These are phyloP conservation scores for Protosalanx chinensis DNA, from an alignment of 2,797 vertebrate genomes.

Conservation along the genomic window DNA sequence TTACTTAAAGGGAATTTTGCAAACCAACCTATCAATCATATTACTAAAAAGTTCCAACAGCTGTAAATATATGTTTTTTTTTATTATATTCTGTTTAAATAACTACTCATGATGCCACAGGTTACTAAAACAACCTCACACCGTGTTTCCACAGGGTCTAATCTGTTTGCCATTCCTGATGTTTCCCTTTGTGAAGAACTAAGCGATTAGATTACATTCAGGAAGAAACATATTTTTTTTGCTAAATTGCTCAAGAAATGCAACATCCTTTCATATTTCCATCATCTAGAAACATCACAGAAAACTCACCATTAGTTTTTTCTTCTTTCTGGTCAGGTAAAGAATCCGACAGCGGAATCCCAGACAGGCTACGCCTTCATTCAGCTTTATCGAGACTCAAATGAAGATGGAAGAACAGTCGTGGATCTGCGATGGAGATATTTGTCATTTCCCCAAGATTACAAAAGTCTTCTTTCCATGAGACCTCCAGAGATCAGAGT, in stretches of 20 bases:
- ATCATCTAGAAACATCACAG: not conserved
- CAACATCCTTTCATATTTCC: not conserved
- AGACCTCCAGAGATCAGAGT: not conserved
- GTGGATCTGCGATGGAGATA: slow-evolving; percentile 13
- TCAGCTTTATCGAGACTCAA: not conserved
- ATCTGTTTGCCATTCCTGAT: not conserved
- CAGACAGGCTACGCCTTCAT: not conserved
- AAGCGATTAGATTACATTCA: not conserved
- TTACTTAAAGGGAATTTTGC: not conserved
- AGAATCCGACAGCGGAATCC: not conserved
- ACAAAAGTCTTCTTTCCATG: not conserved
- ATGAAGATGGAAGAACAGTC: slow-evolving; percentile 1
- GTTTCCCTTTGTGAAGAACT: not conserved
- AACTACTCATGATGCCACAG: not conserved
- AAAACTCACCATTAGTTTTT: slow-evolving; percentile 64
- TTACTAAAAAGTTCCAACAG: too few species aligned
- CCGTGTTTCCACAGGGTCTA: not conserved
- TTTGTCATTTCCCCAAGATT: slow-evolving; percentile 37
- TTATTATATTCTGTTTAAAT: not conserved
- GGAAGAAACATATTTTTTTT: not conserved
- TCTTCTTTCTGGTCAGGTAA: slow-evolving; percentile 46
- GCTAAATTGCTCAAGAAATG: not conserved
- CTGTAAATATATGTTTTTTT: not conserved
- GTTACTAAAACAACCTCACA: not conserved
- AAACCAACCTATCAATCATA: too few species aligned